A percentile compares a stretch with the other conserved stretches of the same genome.
Conservation (phyloP, 1,140 invertebrate species). For the Drosophila virilis region DNA sequence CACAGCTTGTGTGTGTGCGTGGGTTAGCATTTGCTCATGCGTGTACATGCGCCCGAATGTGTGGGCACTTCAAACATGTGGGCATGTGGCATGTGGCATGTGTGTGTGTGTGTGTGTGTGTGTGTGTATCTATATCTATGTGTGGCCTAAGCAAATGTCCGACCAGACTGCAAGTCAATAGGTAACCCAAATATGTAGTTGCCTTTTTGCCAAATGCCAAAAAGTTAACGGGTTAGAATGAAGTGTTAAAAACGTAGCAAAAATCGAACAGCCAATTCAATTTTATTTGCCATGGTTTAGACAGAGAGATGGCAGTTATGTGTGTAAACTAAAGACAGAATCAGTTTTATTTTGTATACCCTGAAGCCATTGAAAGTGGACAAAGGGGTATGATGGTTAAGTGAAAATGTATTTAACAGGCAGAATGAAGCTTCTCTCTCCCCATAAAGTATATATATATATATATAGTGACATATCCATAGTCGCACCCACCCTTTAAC, state of each 20-base stretch:
- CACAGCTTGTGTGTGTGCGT: conserved; percentile 22
- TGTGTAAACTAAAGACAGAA: neutral
- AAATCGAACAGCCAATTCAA: conserved; percentile 9
- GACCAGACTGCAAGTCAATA: conserved; percentile 64
- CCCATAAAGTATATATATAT: too few species aligned
- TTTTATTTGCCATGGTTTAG: conserved; percentile 13
- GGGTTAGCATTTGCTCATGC: conserved; percentile 41
- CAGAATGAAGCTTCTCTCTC: too few species aligned
- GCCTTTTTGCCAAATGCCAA: conserved; percentile 49
- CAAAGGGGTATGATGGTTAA: too few species aligned
- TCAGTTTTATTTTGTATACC: too few species aligned
- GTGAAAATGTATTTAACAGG: too few species aligned
- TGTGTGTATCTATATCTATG: conserved; percentile 16
- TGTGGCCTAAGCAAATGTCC: conserved; percentile 23
- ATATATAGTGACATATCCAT: too few species aligned
- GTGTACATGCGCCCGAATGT: conserved; percentile 17
- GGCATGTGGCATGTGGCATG: conserved; percentile 4
- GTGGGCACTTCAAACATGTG: conserved; percentile 24
- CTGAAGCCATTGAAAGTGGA: too few species aligned
- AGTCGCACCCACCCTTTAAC: too few species aligned
- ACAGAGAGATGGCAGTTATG: neutral
- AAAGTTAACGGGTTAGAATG: conserved; percentile 70
- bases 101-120: conserved; percentile 2
- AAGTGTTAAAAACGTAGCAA: conserved; percentile 55
- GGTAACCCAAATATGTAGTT: conserved; percentile 67